A percentile compares a stretch with the other conserved stretches of the same genome.
Evolutionary conservation across 2,797 vertebrate genomes (phyloP).

Genomic region (Myripristis jacobus): DNA sequence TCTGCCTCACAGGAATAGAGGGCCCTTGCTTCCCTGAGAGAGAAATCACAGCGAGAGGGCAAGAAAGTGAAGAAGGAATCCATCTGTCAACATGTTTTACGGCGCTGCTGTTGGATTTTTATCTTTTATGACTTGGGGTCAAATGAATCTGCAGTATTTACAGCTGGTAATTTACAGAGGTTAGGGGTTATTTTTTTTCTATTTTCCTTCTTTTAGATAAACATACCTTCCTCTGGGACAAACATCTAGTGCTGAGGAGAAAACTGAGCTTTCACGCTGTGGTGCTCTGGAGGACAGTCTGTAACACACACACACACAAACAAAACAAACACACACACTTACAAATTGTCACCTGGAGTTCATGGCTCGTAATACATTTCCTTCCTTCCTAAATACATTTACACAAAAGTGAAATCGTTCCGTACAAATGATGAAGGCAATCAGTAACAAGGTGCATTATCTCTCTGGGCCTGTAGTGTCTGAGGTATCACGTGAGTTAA

Average conservation of each 20-base stretch:
- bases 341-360: conserved; percentile 6
- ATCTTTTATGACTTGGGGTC: neutral
- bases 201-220: conserved; percentile 5
- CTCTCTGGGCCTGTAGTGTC: too few species aligned
- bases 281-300: conserved; percentile 90
- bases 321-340: conserved; percentile 5
- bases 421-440: too few species aligned
- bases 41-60: conserved; percentile 9
- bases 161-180: neutral
- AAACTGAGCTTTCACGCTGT: conserved; percentile 91
- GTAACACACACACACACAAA: conserved; percentile 36
- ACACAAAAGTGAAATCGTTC: too few species aligned
- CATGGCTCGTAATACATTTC: neutral
- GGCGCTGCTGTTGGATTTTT: neutral
- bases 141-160: neutral
- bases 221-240: conserved; percentile 84
- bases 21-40: conserved; percentile 92
- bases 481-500: too few species aligned
- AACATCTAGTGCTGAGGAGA: conserved; percentile 83
- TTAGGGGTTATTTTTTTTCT: neutral
- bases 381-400: too few species aligned
- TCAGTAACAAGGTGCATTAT: too few species aligned
- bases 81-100: neutral
- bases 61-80: neutral
- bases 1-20: conserved; percentile 98